These are phyloP conservation scores for Amorpha juglandis DNA, from an alignment of 2,888 invertebrate species.

Conservation along the genomic window DNA sequence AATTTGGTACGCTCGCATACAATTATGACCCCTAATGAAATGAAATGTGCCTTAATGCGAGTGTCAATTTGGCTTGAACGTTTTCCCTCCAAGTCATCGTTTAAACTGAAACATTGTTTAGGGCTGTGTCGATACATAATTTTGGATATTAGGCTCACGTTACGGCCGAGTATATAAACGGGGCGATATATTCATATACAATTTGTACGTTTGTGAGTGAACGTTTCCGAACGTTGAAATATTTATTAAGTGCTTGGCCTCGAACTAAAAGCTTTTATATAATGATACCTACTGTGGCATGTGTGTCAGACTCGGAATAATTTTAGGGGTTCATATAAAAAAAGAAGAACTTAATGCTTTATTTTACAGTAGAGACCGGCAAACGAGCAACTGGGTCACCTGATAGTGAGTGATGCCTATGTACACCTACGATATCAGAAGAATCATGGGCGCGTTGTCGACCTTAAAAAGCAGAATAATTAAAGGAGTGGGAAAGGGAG, in stretches of 20 bases:
- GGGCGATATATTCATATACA: conserved; percentile 17
- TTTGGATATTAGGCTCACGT: conserved; percentile 24
- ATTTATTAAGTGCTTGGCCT: background rate
- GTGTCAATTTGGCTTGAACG: conserved; percentile 35
- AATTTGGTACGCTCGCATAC: conserved; percentile 31
- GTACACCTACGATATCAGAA: no score
- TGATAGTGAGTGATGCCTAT: no score
- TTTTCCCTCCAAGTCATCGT: conserved; percentile 43
- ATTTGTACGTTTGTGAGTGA: conserved; percentile 1
- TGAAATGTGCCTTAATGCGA: conserved; percentile 32
- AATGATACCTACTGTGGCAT: background rate
- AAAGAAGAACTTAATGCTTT: background rate
- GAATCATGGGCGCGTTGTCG: no score
- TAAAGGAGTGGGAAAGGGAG: no score
- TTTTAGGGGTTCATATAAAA: background rate
- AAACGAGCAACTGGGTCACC: no score
- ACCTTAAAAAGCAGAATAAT: no score
- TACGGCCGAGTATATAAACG: conserved; percentile 6
- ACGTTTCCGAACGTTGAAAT: conserved; percentile 1
- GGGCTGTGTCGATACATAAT: conserved; percentile 29
- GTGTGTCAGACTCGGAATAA: background rate
- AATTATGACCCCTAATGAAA: conserved; percentile 34
- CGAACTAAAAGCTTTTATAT: conserved; percentile 4
- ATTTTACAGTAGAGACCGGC: no score
- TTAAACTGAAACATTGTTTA: conserved; percentile 45